Percentiles rank a stretch among this genome's conserved stretches.
These are phyloP conservation scores for Meandrina meandrites DNA, from an alignment of 92 coral and sea anemone species.

Conservation along the genomic window DNA sequence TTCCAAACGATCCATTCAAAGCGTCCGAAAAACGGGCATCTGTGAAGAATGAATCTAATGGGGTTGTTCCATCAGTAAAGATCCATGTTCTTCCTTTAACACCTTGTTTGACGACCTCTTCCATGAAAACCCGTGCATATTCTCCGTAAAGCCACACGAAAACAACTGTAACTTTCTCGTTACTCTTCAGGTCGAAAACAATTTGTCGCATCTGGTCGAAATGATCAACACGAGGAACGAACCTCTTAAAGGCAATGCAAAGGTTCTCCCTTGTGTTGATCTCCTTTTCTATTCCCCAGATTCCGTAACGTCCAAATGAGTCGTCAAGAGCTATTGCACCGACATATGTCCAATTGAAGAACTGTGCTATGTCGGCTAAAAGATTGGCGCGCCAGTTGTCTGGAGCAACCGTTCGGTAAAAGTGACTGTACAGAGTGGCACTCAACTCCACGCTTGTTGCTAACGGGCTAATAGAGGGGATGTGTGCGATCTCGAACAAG, in stretches of 20 bases:
- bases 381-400: conserved; percentile 84
- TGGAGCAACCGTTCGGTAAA: conserved; percentile 78
- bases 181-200: conserved; percentile 59
- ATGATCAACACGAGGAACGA: conserved; percentile 68
- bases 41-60: conserved; percentile 41
- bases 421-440: conserved; percentile 53
- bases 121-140: conserved; percentile 63
- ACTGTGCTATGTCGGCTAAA: conserved; percentile 67
- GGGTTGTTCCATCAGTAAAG: conserved; percentile 69
- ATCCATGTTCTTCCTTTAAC: conserved; percentile 69
- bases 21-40: conserved; percentile 45
- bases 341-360: conserved; percentile 75
- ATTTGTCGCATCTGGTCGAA: conserved; percentile 51
- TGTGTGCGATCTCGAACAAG: conserved; percentile 60
- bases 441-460: conserved; percentile 79
- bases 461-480: conserved; percentile 66
- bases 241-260: conserved; percentile 71
- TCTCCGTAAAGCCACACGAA: conserved; percentile 74
- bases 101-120: conserved; percentile 60
- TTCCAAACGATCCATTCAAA: conserved; percentile 65
- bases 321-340: conserved; percentile 80
- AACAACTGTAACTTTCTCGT: conserved; percentile 63
- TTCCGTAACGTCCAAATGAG: conserved; percentile 79
- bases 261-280: conserved; percentile 56
- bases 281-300: conserved; percentile 75